A percentile compares a stretch with the other conserved stretches of the same genome.
Conservation (phyloP, 2,888 invertebrate species). For the Pteria penguin region DNA sequence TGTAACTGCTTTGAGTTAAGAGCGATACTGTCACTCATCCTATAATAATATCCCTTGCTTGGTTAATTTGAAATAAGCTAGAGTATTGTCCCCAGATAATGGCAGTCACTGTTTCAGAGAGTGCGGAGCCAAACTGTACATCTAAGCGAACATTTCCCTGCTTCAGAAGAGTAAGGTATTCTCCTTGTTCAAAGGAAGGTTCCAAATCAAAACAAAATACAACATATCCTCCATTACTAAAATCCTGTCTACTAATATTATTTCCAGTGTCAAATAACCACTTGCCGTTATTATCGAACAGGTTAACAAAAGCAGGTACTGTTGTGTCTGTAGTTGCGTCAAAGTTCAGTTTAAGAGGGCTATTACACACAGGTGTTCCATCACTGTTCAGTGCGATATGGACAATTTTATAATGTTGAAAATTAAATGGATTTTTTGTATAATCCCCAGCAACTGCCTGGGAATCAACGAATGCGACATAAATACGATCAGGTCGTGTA, state of each 20-base stretch:
- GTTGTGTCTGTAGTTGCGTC: slow-evolving; percentile 5
- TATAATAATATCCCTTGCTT: slow-evolving; percentile 13
- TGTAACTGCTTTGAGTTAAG: slow-evolving; percentile 6
- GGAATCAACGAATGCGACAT: slow-evolving; percentile 38
- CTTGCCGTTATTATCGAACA: slow-evolving; percentile 30
- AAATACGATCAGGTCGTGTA: slow-evolving; percentile 33
- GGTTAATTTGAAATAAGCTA: slow-evolving; percentile 7
- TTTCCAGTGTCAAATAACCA: slow-evolving; percentile 42
- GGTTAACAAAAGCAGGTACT: slow-evolving; percentile 36
- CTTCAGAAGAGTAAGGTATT: slow-evolving; percentile 23
- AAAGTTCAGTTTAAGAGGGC: slow-evolving; percentile 39
- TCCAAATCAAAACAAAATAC: slow-evolving; percentile 30
- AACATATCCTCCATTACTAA: slow-evolving; percentile 8
- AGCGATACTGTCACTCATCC: neutral
- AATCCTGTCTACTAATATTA: slow-evolving; percentile 15
- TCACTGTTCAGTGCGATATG: slow-evolving; percentile 40
- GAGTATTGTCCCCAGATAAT: slow-evolving; percentile 18
- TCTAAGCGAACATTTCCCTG: slow-evolving; percentile 34
- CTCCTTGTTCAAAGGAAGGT: slow-evolving; percentile 7
- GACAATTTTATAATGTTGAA: slow-evolving; percentile 37
- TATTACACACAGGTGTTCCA: slow-evolving; percentile 41
- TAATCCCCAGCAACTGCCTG: slow-evolving; percentile 42
- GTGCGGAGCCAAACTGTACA: slow-evolving; percentile 14
- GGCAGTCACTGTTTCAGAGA: slow-evolving; percentile 9
- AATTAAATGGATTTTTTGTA: slow-evolving; percentile 44